Evolutionary conservation across 2,113 vertebrate genomes (phyloP).

Genomic region (Sylvia atricapilla): DNA sequence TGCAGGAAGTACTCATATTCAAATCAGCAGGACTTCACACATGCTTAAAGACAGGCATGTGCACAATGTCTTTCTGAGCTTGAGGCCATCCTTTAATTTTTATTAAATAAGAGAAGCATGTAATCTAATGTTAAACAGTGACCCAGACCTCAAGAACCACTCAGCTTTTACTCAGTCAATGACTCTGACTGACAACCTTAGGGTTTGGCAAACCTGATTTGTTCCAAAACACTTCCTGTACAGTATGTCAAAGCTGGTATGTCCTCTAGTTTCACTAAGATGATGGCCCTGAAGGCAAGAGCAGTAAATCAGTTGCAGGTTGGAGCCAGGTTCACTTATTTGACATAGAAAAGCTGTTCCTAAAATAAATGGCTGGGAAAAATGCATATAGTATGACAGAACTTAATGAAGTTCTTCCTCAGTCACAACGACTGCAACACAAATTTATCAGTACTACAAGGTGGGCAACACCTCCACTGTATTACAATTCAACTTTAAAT

Average conservation of each 20-base stretch:
- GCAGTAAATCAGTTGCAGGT: conserved; percentile 11
- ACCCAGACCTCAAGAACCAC: neutral
- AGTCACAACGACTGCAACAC: neutral
- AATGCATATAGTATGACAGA: neutral
- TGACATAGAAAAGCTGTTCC: neutral
- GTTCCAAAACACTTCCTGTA: neutral
- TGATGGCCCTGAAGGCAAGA: neutral
- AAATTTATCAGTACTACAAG: neutral
- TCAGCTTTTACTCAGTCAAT: neutral
- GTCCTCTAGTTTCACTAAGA: neutral
- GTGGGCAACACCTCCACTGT: neutral
- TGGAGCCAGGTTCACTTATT: neutral
- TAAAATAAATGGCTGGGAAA: neutral
- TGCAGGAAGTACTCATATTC: neutral
- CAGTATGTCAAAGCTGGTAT: neutral
- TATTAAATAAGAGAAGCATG: neutral
- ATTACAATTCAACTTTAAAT: neutral
- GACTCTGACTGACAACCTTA: neutral
- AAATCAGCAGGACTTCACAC: neutral
- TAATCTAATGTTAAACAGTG: neutral
- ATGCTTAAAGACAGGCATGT: neutral
- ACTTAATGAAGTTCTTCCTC: neutral
- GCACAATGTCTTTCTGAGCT: neutral
- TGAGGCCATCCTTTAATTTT: neutral
- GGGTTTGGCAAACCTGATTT: neutral